Conservation (phyloP, 2,797 vertebrate genomes). For the Poeciliopsis infans region DNA sequence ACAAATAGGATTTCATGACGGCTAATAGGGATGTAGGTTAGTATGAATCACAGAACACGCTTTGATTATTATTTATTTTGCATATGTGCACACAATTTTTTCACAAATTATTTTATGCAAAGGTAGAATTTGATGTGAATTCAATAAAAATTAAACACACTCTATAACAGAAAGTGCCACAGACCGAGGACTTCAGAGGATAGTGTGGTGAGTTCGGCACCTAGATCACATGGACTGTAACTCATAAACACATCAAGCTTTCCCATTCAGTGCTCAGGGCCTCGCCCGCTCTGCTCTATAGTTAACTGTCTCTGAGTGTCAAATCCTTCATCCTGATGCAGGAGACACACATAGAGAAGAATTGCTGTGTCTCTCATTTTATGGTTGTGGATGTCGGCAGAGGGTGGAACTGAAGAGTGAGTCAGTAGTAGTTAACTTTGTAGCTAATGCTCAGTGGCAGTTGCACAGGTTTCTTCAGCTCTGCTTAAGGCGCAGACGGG, state of each 20-base stretch:
- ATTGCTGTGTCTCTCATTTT: conserved; percentile 76
- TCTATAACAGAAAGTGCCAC: conserved; percentile 2
- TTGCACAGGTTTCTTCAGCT: conserved; percentile 73
- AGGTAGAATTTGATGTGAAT: conserved; percentile 3
- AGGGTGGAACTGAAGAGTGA: conserved; percentile 72
- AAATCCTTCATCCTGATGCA: conserved; percentile 77
- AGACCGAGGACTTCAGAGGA: conserved; percentile 41
- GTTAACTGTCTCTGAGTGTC: conserved; percentile 78
- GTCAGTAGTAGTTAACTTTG: conserved; percentile 77
- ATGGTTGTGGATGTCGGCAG: conserved; percentile 65
- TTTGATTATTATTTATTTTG: conserved; percentile 33
- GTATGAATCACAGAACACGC: conserved; percentile 50
- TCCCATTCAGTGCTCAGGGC: conserved; percentile 68
- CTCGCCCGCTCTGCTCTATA: conserved; percentile 62
- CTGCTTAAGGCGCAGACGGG: conserved; percentile 66
- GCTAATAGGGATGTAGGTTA: conserved; percentile 67
- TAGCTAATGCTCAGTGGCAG: conserved; percentile 81
- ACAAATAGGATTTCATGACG: conserved; percentile 73
- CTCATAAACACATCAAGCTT: conserved; percentile 75
- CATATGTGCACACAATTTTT: conserved; percentile 23
- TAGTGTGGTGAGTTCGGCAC: conserved; percentile 43
- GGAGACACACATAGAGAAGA: conserved; percentile 73
- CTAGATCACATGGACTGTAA: conserved; percentile 68
- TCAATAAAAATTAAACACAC: conserved; percentile 23
- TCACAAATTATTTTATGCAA: not conserved